Evolutionary conservation across 2,888 invertebrate species (phyloP).

Genomic region (Erpobdella octoculata): DNA sequence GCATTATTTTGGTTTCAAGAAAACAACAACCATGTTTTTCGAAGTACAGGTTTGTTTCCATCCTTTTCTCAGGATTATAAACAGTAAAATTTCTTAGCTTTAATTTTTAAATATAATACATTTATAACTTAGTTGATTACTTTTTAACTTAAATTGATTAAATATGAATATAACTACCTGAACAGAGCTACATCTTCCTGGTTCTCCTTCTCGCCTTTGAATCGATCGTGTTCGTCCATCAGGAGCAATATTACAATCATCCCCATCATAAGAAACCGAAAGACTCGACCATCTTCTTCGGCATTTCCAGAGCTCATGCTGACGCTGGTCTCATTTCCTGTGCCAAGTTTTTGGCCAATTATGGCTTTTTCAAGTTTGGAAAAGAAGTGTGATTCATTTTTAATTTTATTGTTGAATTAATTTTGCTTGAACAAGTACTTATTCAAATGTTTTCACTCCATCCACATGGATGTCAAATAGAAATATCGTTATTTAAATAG

Average conservation of each 20-base stretch:
- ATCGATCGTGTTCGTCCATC: constrained; percentile 75
- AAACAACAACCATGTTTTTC: constrained; percentile 38
- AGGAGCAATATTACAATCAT: constrained; percentile 59
- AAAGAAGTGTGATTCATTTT: constrained; percentile 43
- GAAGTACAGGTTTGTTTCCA: constrained; percentile 39
- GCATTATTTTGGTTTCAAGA: constrained; percentile 46
- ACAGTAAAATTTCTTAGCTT: not conserved
- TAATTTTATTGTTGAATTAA: not conserved
- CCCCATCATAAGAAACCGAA: constrained; percentile 42
- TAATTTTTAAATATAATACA: not conserved
- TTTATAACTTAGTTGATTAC: not conserved
- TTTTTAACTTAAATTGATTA: not conserved
- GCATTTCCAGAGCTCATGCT: constrained; percentile 70
- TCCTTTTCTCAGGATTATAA: not conserved
- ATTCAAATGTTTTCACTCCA: too few relatives aligned
- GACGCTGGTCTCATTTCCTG: constrained; percentile 72
- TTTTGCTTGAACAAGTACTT: too few relatives aligned
- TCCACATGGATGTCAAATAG: too few relatives aligned
- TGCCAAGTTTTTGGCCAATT: constrained; percentile 81
- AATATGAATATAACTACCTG: not conserved
- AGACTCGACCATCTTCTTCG: constrained; percentile 62
- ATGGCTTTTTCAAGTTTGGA: constrained; percentile 93
- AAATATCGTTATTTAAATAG: too few relatives aligned
- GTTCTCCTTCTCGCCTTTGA: constrained; percentile 77
- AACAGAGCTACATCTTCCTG: constrained; percentile 57